Evolutionary conservation across 1,140 invertebrate genomes (phyloP), one percentile per base, ranked within the genome.

Genomic region (Mya arenaria): DNA sequence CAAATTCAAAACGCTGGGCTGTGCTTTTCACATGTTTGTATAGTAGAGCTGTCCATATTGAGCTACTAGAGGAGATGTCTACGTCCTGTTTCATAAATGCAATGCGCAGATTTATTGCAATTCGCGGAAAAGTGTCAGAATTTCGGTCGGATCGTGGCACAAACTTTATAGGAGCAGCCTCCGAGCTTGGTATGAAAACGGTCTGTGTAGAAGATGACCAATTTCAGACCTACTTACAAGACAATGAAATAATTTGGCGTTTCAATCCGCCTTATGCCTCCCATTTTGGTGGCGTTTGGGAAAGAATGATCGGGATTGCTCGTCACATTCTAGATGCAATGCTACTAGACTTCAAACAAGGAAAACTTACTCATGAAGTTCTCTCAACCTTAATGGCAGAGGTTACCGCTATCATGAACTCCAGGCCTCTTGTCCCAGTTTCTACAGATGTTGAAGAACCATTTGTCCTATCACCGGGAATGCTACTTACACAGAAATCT

Each of bases 201-300:
- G 34, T 74, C 4, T 39, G 41, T 74, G 55, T 74, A 23, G 71
- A 74, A 74, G 52, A 37, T 74, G 55, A 15, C 1, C 10, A 32
- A 3, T 17, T 74, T n/a, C 0, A 2, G 60, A n/a, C n/a, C 19
- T 74, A 56, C 48, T 36, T 74, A 4, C 5, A n/a, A 19, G 55
- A 60, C 36, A 36, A 15, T 37, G 6, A 30, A 15, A 25, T 58
- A 30, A 60, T 23, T 30, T 74, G 71, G 71, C 5, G 28, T 13
- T 74, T 71, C 25, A 71, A 71, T 23, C 6, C 41, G n/a, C n/a
- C n/a, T n/a, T 34, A 80, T 78, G 25, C 72, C 1, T 69, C 79
- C 4, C 84, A 85, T 60, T 77, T 74, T 66, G 68, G 69, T 36
- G 72, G 82, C 6, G 58, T 77, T n/a, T 86, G 83, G 85, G 86